Percentiles rank a stretch among this genome's conserved stretches.
These are phyloP conservation scores for Agriopis leucophaearia DNA, from an alignment of 2,888 invertebrate species.

Conservation along the genomic window DNA sequence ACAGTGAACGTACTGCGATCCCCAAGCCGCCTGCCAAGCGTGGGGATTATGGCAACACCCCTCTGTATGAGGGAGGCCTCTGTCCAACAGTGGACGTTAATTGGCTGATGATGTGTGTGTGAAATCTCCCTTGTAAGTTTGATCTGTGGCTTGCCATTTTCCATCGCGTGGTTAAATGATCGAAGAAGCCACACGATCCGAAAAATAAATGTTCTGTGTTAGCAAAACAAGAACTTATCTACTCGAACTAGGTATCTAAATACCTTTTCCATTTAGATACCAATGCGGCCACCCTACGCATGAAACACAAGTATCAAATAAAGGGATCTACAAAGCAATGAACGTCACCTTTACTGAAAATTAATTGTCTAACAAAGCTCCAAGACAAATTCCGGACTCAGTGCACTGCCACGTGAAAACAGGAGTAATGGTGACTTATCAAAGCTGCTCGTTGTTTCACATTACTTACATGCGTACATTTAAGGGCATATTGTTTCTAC, in stretches of 20 bases:
- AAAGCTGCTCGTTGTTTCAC: slow-evolving; percentile 31
- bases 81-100: too few relatives aligned
- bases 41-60: too few relatives aligned
- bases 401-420: slow-evolving; percentile 46
- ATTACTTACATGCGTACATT: slow-evolving; percentile 13
- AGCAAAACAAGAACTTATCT: not conserved
- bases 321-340: slow-evolving; percentile 45
- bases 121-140: too few relatives aligned
- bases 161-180: not conserved
- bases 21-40: too few relatives aligned
- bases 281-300: slow-evolving; percentile 33
- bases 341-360: slow-evolving; percentile 49
- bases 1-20: too few relatives aligned
- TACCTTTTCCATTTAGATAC: slow-evolving; percentile 9
- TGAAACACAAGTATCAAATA: slow-evolving; percentile 44
- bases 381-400: slow-evolving; percentile 46
- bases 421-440: slow-evolving; percentile 44
- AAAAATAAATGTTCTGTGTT: not conserved
- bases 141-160: too few relatives aligned
- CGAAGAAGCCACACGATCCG: not conserved
- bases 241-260: not conserved
- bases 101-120: too few relatives aligned
- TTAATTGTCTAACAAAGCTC: slow-evolving; percentile 48
- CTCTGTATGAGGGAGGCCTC: too few relatives aligned
- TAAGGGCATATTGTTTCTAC: not conserved